Evolutionary conservation across 2,797 vertebrate species (phyloP).

Genomic region (Semaprochilodus insignis): DNA sequence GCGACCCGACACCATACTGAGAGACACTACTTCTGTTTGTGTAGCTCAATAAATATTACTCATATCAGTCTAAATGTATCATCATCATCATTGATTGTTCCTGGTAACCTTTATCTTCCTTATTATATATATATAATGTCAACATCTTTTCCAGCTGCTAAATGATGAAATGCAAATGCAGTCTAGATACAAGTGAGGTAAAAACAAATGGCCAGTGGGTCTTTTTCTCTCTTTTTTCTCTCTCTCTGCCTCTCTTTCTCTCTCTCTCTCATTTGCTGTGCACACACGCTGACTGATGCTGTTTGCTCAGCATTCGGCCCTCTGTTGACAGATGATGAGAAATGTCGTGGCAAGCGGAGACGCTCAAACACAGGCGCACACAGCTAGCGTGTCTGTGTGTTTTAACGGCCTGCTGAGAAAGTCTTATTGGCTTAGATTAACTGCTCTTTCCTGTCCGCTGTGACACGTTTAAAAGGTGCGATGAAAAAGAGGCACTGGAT

Average conservation of each 20-base stretch:
- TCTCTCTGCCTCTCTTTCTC: constrained; percentile 12
- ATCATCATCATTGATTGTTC: no score
- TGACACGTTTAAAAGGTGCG: constrained; percentile 28
- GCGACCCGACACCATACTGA: no score
- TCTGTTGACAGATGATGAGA: constrained; percentile 64
- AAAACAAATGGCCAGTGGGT: not conserved
- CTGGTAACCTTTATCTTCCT: no score
- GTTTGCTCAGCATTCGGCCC: constrained; percentile 61
- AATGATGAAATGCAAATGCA: not conserved
- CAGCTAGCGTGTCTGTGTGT: constrained; percentile 47
- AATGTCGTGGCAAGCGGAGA: constrained; percentile 54
- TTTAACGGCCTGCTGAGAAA: constrained; percentile 44
- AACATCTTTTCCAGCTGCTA: not conserved
- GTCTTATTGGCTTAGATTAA: constrained; percentile 50
- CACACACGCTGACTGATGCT: constrained; percentile 54
- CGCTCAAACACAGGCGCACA: constrained; percentile 53
- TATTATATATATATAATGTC: no score
- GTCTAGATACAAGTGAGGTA: not conserved
- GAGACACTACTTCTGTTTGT: no score
- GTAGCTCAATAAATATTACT: no score
- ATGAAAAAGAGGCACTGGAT: constrained; percentile 39
- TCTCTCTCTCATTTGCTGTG: constrained; percentile 50
- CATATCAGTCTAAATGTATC: no score
- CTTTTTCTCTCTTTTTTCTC: not conserved
- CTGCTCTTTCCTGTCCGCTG: constrained; percentile 41